Base-by-base conservation (phyloP, 1,140 invertebrate species). In the Lepidurus apus region DNA sequence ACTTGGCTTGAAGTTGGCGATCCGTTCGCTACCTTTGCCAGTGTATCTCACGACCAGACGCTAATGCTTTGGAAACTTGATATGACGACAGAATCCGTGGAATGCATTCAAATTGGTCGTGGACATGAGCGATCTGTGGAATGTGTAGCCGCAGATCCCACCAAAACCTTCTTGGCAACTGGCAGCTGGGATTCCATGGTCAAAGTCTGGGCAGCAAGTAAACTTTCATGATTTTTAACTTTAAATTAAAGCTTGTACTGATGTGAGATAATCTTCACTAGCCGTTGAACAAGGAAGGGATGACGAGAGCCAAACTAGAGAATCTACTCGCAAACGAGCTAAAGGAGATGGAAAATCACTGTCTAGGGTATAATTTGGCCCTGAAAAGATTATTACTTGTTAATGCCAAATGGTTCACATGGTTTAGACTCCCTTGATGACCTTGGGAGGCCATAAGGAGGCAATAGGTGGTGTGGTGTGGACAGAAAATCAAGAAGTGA, bases 391-490 rank as follows among this genome's bases (percentile, higher is more conserved):
- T 77, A 13, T 42, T 11, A 13, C 26, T 75, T 75, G 43, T 75
- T 42, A 75, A 26, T 75, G 26, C n/a, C 43, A 75, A 34, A 24
- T 43, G n/a, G 65, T 42, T n/a, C 34, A 75, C 26, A 7, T 17
- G 65, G 17, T 75, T 45, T 82, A 96, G 92, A 91, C 92, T 73
- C 95, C 97, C 3, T 84, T 93, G 80, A 88, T 94, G 82, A 98
- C 96, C 13, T 86, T 99, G 79, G 91, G 93, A 85, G 96, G 96
- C 0, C 98, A 99, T 84, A 91, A 91, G 81, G 97, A 99, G 85
- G 92, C 91, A 24, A 89, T 99, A 8, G 95, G 93, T 8, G 90
- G 91, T 0, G 88, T 95, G 0, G 87, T 90, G 73, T 99, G 96
- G 96, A 89, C 93, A 79, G 91, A 92, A 80, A 87, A 87, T 76